Evolutionary conservation across 2,888 invertebrate species (phyloP), one percentile per base, ranked within the genome.

Genomic region (Campoplex capitator): DNA sequence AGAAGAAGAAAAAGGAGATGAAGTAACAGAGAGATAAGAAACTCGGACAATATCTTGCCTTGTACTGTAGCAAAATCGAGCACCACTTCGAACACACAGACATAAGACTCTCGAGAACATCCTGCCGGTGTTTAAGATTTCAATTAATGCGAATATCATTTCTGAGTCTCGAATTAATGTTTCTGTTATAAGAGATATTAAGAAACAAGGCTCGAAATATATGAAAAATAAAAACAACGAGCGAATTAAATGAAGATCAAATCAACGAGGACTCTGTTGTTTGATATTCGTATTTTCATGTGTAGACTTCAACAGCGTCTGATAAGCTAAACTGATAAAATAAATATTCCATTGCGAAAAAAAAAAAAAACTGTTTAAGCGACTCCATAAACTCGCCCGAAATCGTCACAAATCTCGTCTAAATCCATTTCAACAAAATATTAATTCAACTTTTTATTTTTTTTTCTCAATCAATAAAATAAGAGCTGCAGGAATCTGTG

Each of bases 11-110:
- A 38, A 45, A 32, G 74, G 68, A 51, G 78, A 67, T 51, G 68
- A 84, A 74, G 79, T 65, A 83, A 76, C 65, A 8, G 23, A 74
- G 76, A 73, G 80, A 83, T 71, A 77, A 85, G 80, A 83, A 48
- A 74, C 56, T 70, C 83, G 88, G 38, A 88, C 88, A 88, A 88
- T 86, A 83, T 86, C 75, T 80, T 77, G 70, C 88, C 62, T 88
- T 88, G 88, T 88, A 70, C 68, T 28, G 80, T 48, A 71, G 80
- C 70, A 71, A 80, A 80, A 80, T 42, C 73, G n/a, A 32, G 68
- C 38, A 77, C 67, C 65, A 35, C 35, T 9, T 58, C 13, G 3
- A 68, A 70, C n/a, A 58, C 56, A 70, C 74, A 67, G 67, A 38
- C 80, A 42, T 54, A 45, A 28, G 38, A 54, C 80, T 77, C 83